phyloP scores from a whole-genome alignment of 2,888 invertebrate genomes.

The Luperina nickerlii region DNA sequence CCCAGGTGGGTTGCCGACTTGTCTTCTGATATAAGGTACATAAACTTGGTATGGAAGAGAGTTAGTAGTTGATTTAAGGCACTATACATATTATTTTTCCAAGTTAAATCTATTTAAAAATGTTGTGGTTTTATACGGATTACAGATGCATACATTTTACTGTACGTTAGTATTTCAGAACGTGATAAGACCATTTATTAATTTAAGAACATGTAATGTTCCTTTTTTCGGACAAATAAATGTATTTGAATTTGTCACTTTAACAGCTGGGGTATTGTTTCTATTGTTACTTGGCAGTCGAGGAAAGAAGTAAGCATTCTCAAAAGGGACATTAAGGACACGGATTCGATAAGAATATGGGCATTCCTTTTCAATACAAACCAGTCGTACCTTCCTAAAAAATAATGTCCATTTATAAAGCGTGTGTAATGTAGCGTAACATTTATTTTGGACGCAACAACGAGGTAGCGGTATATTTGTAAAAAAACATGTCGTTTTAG shows the following conservation, averaged over 20 bases:
- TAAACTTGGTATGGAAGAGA: not conserved
- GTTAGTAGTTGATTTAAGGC: not conserved
- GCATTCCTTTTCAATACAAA: constrained; percentile 41
- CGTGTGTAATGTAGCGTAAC: constrained; percentile 74
- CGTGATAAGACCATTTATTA: too few relatives aligned
- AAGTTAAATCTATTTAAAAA: not conserved
- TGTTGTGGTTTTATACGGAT: not conserved
- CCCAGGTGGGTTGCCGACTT: not conserved
- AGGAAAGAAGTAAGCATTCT: not conserved
- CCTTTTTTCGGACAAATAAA: too few relatives aligned
- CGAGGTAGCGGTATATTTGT: constrained; percentile 81
- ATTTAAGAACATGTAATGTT: too few relatives aligned
- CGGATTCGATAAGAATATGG: constrained; percentile 34
- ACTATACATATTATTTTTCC: not conserved
- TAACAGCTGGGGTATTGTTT: not conserved
- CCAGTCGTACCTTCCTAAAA: constrained; percentile 38
- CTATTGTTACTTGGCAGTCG: not conserved
- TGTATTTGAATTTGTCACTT: not conserved
- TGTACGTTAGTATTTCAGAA: not conserved
- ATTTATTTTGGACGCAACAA: constrained; percentile 78
- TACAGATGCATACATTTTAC: too few relatives aligned
- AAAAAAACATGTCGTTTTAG: constrained; percentile 71
- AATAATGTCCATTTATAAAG: constrained; percentile 46
- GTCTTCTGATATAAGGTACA: not conserved
- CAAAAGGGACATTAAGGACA: not conserved